Evolutionary conservation across 2,888 invertebrate species (phyloP), one percentile per base, ranked within the genome.

Genomic region (Alviniconcha strummeri): DNA sequence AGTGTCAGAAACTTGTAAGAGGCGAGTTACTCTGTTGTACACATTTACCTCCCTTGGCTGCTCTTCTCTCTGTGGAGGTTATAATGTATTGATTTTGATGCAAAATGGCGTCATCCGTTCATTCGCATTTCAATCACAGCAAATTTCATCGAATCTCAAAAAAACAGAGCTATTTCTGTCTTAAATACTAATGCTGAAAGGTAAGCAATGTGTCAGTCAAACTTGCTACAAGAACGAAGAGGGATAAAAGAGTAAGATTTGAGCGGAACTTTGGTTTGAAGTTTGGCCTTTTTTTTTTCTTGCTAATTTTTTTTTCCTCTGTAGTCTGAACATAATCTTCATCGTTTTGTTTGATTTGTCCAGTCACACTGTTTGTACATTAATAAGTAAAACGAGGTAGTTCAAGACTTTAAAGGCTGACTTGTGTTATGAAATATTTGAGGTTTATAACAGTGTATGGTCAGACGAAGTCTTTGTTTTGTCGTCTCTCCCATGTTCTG

Each of bases 61-160:
- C 56, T 11, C 72, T 72, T 81, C 64, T 57, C 4, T 4, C n/a
- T 1, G 5, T 5, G 52, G 75, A 81, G 81, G n/a, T 19, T 52
- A n/a, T 74, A 81, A 75, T 75, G 60, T 67, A 75, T 75, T 69
- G 82, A 67, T 77, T 82, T 82, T 67, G 77, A 82, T 57, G 75
- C 82, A 82, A 82, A 77, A 82, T 82, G 82, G 82, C 82, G 76
- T 76, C 82, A 52, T 76, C 13, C 64, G 52, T 19, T 82, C 69
- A 77, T 77, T 77, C 69, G 54, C 67, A 52, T 77, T 64, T 82
- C 69, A 77, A 15, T 67, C 19, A 69, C 54, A 36, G 55, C 52
- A 77, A 76, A 55, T 69, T 77, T 82, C 55, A 64, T 64, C 52
- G 72, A 17, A 74, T 64, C 19, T 9, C 36, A 15, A 64, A 15